These are phyloP conservation scores for Tenebrio molitor DNA, from an alignment of 1,140 invertebrate genomes.

Conservation along the genomic window DNA sequence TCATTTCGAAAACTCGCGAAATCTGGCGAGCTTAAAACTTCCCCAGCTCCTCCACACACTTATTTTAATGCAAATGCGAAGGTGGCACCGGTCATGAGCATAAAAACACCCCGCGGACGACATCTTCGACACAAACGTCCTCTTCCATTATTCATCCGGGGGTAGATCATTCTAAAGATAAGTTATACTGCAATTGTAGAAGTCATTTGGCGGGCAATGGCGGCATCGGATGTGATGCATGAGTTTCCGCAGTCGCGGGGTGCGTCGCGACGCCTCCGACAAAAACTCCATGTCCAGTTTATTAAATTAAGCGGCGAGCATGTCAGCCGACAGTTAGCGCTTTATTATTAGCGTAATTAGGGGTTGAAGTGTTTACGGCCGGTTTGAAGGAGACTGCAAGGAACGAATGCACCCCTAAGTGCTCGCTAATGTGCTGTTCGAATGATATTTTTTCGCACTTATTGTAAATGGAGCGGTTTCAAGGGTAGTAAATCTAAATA, in stretches of 20 bases:
- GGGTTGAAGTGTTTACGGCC: not conserved
- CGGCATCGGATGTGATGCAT: constrained; percentile 55
- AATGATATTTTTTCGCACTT: not conserved
- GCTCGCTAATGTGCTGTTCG: not conserved
- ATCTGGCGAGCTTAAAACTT: constrained; percentile 50
- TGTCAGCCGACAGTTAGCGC: not conserved
- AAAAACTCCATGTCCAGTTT: constrained; percentile 38
- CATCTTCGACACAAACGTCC: constrained; percentile 47
- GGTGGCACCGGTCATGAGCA: not conserved
- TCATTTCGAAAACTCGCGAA: constrained; percentile 48
- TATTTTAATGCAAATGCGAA: constrained; percentile 35
- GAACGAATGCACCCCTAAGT: constrained; percentile 1
- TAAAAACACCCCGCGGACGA: constrained; percentile 2
- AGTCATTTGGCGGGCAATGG: constrained; percentile 60
- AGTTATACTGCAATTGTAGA: constrained; percentile 61
- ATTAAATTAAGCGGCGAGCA: constrained; percentile 5
- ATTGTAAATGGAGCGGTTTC: not conserved
- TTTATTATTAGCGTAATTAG: constrained; percentile 1
- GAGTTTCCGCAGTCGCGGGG: constrained; percentile 50
- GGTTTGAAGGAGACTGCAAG: not conserved
- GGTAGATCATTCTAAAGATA: constrained; percentile 60
- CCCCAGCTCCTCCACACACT: not conserved
- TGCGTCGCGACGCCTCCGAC: constrained; percentile 53
- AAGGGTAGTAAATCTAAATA: not conserved
- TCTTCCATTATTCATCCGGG: constrained; percentile 58